Conservation (phyloP, 2,113 vertebrate genomes). For the Atractosteus spatula region DNA sequence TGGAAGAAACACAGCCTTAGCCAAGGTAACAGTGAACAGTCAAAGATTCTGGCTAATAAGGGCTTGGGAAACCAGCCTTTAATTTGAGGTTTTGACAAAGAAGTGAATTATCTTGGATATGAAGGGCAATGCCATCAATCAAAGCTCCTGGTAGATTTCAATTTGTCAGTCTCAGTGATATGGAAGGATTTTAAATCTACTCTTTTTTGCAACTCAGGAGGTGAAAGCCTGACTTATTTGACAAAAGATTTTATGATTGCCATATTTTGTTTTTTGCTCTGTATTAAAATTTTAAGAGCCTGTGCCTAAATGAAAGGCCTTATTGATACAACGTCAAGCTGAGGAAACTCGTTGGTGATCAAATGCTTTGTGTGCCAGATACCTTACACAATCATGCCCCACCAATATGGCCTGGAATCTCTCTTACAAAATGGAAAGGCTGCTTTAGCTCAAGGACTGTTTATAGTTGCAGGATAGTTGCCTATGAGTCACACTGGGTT, state of each 20-base stretch:
- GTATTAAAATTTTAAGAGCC: neutral
- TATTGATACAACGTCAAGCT: neutral
- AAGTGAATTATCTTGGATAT: constrained; percentile 18
- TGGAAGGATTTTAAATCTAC: constrained; percentile 23
- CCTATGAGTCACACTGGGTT: no score
- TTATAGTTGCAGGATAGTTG: no score
- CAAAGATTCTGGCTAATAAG: constrained; percentile 14
- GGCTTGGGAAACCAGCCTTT: constrained; percentile 26
- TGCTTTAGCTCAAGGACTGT: no score
- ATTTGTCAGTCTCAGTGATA: constrained; percentile 45
- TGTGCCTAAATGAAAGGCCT: neutral
- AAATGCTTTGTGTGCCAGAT: neutral
- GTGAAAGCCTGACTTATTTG: constrained; percentile 16
- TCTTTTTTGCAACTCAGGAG: constrained; percentile 40
- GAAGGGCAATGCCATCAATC: constrained; percentile 38
- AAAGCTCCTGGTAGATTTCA: constrained; percentile 42
- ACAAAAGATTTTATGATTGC: neutral
- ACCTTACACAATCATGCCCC: neutral
- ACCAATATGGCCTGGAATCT: no score
- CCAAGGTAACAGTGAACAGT: no score
- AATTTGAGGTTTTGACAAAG: constrained; percentile 36
- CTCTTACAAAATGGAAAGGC: no score
- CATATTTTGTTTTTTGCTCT: no score
- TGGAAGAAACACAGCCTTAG: no score
- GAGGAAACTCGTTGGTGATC: neutral